Base-by-base conservation (phyloP, 2,113 vertebrate genomes). In the Orycteropus afer region DNA sequence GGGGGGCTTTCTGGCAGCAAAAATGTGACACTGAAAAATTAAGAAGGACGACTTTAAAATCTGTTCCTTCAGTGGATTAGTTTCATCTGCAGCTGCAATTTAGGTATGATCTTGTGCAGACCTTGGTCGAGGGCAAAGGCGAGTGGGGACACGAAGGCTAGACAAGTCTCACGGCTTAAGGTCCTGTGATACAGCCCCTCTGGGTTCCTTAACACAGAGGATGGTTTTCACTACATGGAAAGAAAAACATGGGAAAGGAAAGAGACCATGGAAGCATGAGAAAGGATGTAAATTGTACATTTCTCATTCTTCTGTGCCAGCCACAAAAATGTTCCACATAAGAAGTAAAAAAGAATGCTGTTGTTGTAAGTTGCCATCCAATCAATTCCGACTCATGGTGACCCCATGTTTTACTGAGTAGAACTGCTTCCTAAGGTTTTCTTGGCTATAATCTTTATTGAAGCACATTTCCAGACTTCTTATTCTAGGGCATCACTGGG, bases 271-370 rank as follows among this genome's bases (percentile, higher is more conserved):
- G n/a, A 42, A 85, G 78, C 80, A 27, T 20, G 18, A 53, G 69
- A 85, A 45, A 94, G 55, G 22, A 32, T 23, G 40, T 13, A 55
- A 61, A 89, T 34, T 45, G 61, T 45, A 13, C 23, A 29, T 37
- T 92, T 78, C 61, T 89, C 73, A 73, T 82, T 74, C 34, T 85
- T 37, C 73, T 57, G 45, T 27, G 29, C 55, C 74, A 78, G 73
- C 37, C 67, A 89, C 84, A 89, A 93, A 93, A 49, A 29, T 67
- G 37, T 65, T 91, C 57, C 47, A 73, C 63, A 80, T 23, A 80
- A 55, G 34, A 77, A 91, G 7, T 42, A 63, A 45, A 11, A 86
- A 49, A 51, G 29, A 76, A 59, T 27, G 42, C 17, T 53, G 51
- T 53, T 53, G 51, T 53, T n/a, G n/a, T n/a, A n/a, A n/a, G n/a